These are phyloP conservation scores for Dicyrtoma fusca DNA, from an alignment of 2,888 invertebrate genomes.

Conservation along the genomic window DNA sequence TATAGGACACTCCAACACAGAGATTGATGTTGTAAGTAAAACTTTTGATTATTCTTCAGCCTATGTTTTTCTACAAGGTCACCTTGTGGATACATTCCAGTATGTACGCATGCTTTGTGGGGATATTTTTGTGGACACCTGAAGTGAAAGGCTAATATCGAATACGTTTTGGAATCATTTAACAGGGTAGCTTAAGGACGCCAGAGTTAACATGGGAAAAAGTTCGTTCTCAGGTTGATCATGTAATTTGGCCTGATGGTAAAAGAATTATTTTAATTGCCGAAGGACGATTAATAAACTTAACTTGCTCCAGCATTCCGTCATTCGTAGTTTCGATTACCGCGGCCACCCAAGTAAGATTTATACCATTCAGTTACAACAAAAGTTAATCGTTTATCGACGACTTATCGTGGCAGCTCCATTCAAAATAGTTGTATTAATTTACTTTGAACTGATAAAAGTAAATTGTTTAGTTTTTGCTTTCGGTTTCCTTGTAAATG, in stretches of 20 bases:
- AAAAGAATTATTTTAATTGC: constrained; percentile 91
- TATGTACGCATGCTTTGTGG: background rate
- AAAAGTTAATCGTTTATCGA: background rate
- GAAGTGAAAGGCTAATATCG: background rate
- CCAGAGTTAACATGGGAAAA: constrained; percentile 97
- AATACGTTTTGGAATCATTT: background rate
- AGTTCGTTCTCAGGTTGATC: constrained; percentile 96
- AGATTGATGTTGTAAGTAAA: constrained; percentile 82
- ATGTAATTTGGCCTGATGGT: constrained; percentile 97
- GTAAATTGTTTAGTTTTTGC: too few species aligned
- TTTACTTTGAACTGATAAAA: background rate
- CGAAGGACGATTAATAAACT: constrained; percentile 92
- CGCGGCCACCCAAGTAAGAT: constrained; percentile 80
- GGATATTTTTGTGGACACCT: background rate
- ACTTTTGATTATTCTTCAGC: background rate
- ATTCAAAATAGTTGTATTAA: background rate
- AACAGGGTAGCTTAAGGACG: constrained; percentile 81
- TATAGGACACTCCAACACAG: constrained; percentile 97
- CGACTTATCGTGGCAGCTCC: background rate
- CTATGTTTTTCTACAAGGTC: too few species aligned
- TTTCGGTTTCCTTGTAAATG: background rate
- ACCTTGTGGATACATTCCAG: too few species aligned
- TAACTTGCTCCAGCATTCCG: constrained; percentile 95
- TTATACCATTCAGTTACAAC: background rate
- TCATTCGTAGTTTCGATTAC: constrained; percentile 98